phyloP scores from a whole-genome alignment of 2,113 vertebrate species.

The Hystrix brachyura region DNA sequence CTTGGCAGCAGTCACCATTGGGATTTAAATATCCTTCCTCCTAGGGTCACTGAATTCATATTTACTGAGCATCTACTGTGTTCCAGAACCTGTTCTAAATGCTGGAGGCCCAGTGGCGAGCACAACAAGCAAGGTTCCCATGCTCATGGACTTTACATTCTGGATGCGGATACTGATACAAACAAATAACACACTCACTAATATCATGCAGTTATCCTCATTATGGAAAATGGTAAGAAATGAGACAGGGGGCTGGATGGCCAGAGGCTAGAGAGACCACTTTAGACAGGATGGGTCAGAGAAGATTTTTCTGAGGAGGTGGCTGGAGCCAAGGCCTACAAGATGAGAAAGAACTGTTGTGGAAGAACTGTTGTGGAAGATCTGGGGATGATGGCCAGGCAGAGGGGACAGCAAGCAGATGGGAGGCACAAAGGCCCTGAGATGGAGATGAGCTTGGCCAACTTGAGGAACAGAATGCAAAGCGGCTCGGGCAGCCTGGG shows the following conservation, averaged over 20 bases:
- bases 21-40: slow-evolving; percentile 39
- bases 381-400: not conserved
- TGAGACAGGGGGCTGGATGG: not conserved
- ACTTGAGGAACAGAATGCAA: slow-evolving; percentile 26
- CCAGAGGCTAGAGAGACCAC: not conserved
- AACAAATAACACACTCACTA: not conserved
- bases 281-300: not conserved
- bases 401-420: not conserved
- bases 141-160: not conserved
- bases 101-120: not conserved
- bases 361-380: not conserved
- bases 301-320: not conserved
- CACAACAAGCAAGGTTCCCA: not conserved
- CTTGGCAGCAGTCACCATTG: not conserved
- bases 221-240: not conserved
- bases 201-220: not conserved
- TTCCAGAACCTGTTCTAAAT: slow-evolving; percentile 51
- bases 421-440: not conserved
- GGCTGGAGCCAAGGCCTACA: not conserved
- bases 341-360: not conserved
- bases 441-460: not conserved
- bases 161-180: not conserved
- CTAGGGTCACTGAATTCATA: not conserved
- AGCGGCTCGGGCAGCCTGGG: not conserved
- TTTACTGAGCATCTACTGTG: not conserved